These are phyloP conservation scores for Acromyrmex charruanus DNA, from an alignment of 1,140 invertebrate genomes.

Conservation along the genomic window DNA sequence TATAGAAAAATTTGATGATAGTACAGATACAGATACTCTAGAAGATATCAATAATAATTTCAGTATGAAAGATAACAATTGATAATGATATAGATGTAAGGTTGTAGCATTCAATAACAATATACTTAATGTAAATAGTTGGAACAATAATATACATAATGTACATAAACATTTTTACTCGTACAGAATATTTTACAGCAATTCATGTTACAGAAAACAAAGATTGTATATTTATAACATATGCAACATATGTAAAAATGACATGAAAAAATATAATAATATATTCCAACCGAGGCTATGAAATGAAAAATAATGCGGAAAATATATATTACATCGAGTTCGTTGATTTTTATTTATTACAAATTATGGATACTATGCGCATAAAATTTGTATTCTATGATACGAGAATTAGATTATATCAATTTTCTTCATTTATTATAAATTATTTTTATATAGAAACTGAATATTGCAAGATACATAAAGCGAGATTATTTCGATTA, in stretches of 20 bases:
- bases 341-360: neutral
- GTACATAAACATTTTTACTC: constrained; percentile 34
- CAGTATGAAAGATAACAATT: neutral
- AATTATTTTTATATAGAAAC: constrained; percentile 66
- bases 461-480: constrained; percentile 52
- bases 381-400: neutral
- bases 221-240: constrained; percentile 7
- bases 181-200: constrained; percentile 35
- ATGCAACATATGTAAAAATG: constrained; percentile 7
- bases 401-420: neutral
- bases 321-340: constrained; percentile 6
- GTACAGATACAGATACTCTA: neutral
- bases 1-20: neutral
- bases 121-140: neutral
- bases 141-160: neutral
- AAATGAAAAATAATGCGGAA: neutral
- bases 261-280: neutral
- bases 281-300: neutral
- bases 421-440: constrained; percentile 56
- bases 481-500: constrained; percentile 50
- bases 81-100: neutral
- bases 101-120: neutral
- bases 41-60: neutral
- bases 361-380: neutral
- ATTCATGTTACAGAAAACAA: constrained; percentile 1